Evolutionary conservation across 2,113 vertebrate genomes (phyloP), one percentile per base, ranked within the genome.

Genomic region (Ptilonorhynchus violaceus): DNA sequence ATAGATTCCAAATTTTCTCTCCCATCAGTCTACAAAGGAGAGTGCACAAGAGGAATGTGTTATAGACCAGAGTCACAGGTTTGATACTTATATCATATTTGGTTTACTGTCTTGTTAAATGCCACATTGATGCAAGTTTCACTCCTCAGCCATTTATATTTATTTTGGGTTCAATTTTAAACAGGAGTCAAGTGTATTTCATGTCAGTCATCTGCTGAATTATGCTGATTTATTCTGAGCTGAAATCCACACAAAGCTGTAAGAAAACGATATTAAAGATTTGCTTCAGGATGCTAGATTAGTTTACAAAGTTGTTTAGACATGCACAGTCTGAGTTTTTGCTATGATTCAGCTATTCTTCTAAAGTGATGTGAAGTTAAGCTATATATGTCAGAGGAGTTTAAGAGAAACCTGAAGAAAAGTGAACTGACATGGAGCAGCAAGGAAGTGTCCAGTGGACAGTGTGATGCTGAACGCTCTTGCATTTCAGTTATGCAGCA

Each of bases 401-500:
- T 69, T n/a, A 85, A 60, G 24, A 30, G 62, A 87, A 62, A 81
- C 22, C 30, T 67, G 25, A 68, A 70, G 52, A 69, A 67, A 78
- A 68, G 6, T 52, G 42, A 91, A 62, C 20, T 46, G 25, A 28
- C 4, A 6, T 11, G 23, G 33, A 79, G 3, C 28, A 63, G 37
- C 58, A 20, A 58, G 17, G 10, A 85, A 39, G 15, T 15, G 27
- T 72, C 16, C 24, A 42, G 27, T 28, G 28, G 4, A 42, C 5
- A 56, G 1, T 4, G 14, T 28, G 16, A 22, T n/a, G 7, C 19
- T 88, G 59, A 17, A 88, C 86, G 19, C 1, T 47, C 59, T 76
- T 9, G 0, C 1, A 2, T 24, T 59, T 39, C 15, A 19, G 11
- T 52, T 47, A 42, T 4, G 2, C 33, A 88, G 8, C 8, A 46